Conservation (phyloP, 2,113 vertebrate genomes). For the Gymnobelideus leadbeateri region DNA sequence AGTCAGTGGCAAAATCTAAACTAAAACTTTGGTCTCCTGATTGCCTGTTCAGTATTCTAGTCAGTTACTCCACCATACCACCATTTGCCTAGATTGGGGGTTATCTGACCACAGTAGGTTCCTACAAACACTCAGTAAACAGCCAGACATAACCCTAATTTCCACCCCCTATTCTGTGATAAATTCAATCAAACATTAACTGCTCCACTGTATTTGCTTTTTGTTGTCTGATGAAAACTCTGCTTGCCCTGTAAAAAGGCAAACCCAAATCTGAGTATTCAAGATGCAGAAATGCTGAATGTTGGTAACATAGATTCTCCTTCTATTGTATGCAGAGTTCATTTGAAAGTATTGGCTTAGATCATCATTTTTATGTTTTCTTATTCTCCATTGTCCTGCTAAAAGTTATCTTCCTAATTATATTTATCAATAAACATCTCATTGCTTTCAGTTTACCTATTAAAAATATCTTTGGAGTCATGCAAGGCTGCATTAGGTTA, state of each 20-base stretch:
- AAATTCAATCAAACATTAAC: background rate
- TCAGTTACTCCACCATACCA: background rate
- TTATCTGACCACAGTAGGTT: background rate
- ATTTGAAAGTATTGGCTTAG: constrained; percentile 34
- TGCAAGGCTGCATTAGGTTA: constrained; percentile 52
- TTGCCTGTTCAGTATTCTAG: too few species aligned
- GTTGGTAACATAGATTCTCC: background rate
- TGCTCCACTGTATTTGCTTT: constrained; percentile 7
- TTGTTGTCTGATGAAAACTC: background rate
- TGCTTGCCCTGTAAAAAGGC: background rate
- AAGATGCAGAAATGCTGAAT: background rate
- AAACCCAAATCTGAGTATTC: background rate
- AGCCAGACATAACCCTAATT: background rate
- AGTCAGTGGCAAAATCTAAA: background rate
- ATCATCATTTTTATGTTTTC: constrained; percentile 20
- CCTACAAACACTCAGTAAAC: background rate
- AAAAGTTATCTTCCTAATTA: constrained; percentile 65
- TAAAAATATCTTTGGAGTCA: constrained; percentile 60
- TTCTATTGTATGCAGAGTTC: background rate
- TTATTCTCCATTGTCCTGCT: constrained; percentile 37
- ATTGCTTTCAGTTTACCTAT: constrained; percentile 68
- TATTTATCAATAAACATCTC: constrained; percentile 66
- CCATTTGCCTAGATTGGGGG: background rate
- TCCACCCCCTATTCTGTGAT: background rate
- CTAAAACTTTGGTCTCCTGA: background rate